Evolutionary conservation across 2,113 vertebrate species (phyloP), one percentile per base, ranked within the genome.

Genomic region (Craseonycteris thonglongyai): DNA sequence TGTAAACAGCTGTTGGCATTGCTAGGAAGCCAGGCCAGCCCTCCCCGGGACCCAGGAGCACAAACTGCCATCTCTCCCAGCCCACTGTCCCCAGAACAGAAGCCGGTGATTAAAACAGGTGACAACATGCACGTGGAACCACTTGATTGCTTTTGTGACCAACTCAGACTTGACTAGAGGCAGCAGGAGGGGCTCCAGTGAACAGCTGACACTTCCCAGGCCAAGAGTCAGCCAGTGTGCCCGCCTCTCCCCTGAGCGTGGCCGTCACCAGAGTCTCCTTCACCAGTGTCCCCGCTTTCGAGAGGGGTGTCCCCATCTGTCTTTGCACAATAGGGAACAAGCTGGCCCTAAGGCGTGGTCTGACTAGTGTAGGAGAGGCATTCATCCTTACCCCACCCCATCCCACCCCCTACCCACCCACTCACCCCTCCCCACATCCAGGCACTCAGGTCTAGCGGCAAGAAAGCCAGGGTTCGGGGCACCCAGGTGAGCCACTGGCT

Each of bases 21-120:
- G 1, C 42, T 6, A 0, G 7, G 42, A 42, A 30, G 9, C 35
- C 38, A 56, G 56, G 28, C 33, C 40, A 14, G 1, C 7, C 10
- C 2, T 22, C 6, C 5, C 11, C 0, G 2, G 38, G 19, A 2
- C 38, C 22, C 38, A 10, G 21, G 61, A 19, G 18, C 0, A 0
- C 7, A 8, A 0, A 3, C 35, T 14, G 13, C 38, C 4, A 0
- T 19, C 66, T 30, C 1, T 63, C 58, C 49, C n/a, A 16, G 79
- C 3, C 18, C 8, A 0, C 40, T 0, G 26, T 7, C 28, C 24
- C 38, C 49, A 49, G 66, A 12, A 9, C 35, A 21, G 28, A 3
- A 18, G 49, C 21, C 21, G 4, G 0, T 8, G 2, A 13, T 16
- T 4, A 56, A 30, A 38, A 18, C 2, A 12, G 61, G 35, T 11